Conservation (phyloP, 2,113 vertebrate genomes). For the Prionailurus bengalensis region DNA sequence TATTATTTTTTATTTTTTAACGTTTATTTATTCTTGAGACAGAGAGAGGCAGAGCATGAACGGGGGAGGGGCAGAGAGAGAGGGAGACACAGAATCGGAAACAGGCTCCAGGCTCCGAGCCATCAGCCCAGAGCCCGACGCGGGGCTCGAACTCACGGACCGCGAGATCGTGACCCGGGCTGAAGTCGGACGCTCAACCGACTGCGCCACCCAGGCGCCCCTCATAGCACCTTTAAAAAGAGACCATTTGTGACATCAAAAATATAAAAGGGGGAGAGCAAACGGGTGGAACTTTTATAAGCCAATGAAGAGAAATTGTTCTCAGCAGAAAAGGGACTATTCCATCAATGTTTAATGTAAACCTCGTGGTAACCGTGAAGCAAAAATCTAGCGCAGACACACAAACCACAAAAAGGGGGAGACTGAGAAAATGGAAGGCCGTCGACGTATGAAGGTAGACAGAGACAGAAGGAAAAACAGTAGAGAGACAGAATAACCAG, state of each 20-base stretch:
- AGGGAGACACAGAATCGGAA: no score
- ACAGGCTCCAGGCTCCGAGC: no score
- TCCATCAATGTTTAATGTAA: background rate
- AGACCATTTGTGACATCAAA: background rate
- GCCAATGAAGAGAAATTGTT: background rate
- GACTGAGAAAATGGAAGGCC: background rate
- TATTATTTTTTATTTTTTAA: no score
- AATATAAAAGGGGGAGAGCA: background rate
- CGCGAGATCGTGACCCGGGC: no score
- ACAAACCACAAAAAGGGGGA: background rate
- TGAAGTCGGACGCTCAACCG: no score
- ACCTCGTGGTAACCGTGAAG: background rate
- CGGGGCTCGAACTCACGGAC: no score
- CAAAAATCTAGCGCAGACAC: background rate
- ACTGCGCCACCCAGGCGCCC: no score
- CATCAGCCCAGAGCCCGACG: no score
- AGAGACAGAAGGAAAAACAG: background rate
- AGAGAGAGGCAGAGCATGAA: no score
- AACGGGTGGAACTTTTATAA: background rate
- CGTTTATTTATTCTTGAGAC: no score
- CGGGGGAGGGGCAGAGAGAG: no score
- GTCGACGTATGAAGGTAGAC: background rate
- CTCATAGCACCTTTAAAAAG: background rate
- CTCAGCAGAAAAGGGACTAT: background rate
- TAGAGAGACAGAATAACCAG: background rate